These are phyloP conservation scores for Xyrichtys novacula DNA, from an alignment of 2,797 vertebrate genomes.

Conservation along the genomic window DNA sequence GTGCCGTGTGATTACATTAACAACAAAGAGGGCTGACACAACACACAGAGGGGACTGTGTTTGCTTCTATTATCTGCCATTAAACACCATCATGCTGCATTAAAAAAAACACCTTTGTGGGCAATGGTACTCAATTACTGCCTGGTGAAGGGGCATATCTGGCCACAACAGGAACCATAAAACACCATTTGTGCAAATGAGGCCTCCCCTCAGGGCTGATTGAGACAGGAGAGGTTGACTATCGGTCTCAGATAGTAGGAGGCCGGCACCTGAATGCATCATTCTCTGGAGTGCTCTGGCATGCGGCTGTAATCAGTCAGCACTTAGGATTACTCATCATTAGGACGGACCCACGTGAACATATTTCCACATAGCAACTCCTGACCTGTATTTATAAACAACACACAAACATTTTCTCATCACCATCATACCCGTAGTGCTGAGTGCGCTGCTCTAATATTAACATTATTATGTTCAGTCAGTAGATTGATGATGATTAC, in stretches of 20 bases:
- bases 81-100: conserved; percentile 64
- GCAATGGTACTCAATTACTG: conserved; percentile 62
- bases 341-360: conserved; percentile 35
- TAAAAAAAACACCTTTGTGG: conserved; percentile 54
- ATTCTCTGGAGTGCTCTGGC: conserved; percentile 41
- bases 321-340: conserved; percentile 69
- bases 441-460: conserved; percentile 62
- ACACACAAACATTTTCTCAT: conserved; percentile 15
- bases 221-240: conserved; percentile 47
- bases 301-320: conserved; percentile 66
- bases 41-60: conserved; percentile 39
- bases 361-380: conserved; percentile 9
- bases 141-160: conserved; percentile 53
- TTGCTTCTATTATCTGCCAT: conserved; percentile 64
- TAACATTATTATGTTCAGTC: conserved; percentile 66
- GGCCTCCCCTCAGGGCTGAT: conserved; percentile 47
- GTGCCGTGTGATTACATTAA: conserved; percentile 27
- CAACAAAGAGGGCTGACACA: conserved; percentile 24
- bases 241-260: conserved; percentile 33
- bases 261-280: conserved; percentile 58
- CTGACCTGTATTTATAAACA: conserved; percentile 18
- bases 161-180: conserved; percentile 60
- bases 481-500: conserved; percentile 75
- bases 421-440: conserved; percentile 19
- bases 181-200: conserved; percentile 67